Conservation (phyloP, 2,797 vertebrate species). For the Darevskia nairensis region DNA sequence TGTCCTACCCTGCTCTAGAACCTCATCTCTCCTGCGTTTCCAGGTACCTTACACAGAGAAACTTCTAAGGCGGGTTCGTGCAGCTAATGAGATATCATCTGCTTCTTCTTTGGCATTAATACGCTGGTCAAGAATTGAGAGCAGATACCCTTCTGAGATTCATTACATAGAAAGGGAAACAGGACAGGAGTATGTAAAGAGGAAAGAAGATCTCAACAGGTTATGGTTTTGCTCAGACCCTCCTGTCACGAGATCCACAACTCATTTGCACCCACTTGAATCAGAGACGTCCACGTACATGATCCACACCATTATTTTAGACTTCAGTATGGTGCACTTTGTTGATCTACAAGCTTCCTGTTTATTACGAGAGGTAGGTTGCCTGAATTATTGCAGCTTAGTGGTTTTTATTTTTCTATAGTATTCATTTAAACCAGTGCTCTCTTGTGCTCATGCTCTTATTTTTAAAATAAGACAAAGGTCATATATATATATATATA, state of each 20-base stretch:
- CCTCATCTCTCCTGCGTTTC: constrained; percentile 23
- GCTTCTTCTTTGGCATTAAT: constrained; percentile 48
- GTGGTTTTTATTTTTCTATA: not conserved
- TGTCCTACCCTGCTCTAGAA: constrained; percentile 2
- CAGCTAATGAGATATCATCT: constrained; percentile 7
- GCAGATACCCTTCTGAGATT: not conserved
- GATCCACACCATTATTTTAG: constrained; percentile 72
- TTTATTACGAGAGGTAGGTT: constrained; percentile 63
- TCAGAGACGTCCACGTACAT: not conserved
- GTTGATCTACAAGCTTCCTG: constrained; percentile 63
- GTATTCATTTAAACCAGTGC: not conserved
- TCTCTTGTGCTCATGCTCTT: not conserved
- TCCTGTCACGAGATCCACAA: constrained; percentile 35
- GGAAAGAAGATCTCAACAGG: not conserved
- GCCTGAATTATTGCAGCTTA: not conserved
- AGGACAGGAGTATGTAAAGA: not conserved
- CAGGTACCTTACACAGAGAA: constrained; percentile 55
- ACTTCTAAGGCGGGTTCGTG: constrained; percentile 5
- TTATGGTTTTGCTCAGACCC: not conserved
- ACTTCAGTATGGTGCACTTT: constrained; percentile 74
- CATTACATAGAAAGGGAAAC: constrained; percentile 9
- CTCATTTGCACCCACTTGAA: not conserved
- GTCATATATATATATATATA: not conserved
- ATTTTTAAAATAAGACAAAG: not conserved
- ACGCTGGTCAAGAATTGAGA: constrained; percentile 41